Evolutionary conservation across 2,888 invertebrate genomes (phyloP), one percentile per base, ranked within the genome.

Genomic region (Zaprionus bogoriensis): DNA sequence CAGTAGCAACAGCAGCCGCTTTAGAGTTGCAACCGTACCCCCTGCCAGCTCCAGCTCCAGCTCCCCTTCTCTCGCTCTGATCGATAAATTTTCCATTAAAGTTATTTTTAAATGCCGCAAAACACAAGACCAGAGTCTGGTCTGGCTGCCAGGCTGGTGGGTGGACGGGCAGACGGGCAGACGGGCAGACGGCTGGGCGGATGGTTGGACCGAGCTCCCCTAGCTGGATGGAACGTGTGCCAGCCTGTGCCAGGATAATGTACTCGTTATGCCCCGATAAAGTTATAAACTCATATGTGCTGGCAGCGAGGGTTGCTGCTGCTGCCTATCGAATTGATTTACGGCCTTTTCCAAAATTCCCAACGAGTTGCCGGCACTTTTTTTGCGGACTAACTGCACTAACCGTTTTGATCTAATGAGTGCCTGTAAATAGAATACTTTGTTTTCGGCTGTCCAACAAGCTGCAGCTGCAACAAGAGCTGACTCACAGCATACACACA

Each of bases 21-120:
- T 53, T 65, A 42, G 64, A 52, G n/a, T n/a, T n/a, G n/a, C n/a
- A n/a, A n/a, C n/a, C n/a, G n/a, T n/a, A n/a, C n/a, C n/a, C n/a
- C 47, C 59, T 55, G 48, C 25, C 12, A 4, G 14, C 30, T 10
- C 3, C 30, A 25, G 3, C 20, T 19, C 14, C 38, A 32, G 32
- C 25, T n/a, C 27, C 20, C 17, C 17, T 10, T 14, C 25, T 44
- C 66, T 44, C 47, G 79, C 80, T 76, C 78, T 87, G 85, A 89
- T 90, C 90, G 89, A 90, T 90, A 89, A 87, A 89, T 85, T 89
- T 88, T 78, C 87, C 88, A 90, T 90, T 90, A 88, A 89, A 89
- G 88, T 86, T 87, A 87, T 82, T 88, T 87, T 84, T 81, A 83
- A 88, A 87, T 83, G 82, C 86, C 80, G 72, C 78, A 77, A 72